Evolutionary conservation across 2,888 invertebrate species (phyloP).

Genomic region (Anarsia innoxiella): DNA sequence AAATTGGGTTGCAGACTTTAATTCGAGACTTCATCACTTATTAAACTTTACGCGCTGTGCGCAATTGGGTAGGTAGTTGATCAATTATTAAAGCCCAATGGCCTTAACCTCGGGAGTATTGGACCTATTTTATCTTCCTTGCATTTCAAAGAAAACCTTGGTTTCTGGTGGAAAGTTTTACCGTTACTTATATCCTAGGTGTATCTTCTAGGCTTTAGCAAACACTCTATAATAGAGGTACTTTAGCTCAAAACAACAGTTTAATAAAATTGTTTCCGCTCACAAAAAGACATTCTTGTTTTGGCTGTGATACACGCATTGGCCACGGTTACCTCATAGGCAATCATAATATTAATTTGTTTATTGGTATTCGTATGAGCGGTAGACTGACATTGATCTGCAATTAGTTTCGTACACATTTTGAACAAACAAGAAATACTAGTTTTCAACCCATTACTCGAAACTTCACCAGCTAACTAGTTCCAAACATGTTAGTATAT

Average conservation of each 20-base stretch:
- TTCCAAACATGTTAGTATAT: too few species aligned
- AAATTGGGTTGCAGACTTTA: slow-evolving; percentile 15
- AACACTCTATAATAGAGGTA: too few species aligned
- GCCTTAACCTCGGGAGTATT: slow-evolving; percentile 6
- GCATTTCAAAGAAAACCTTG: too few species aligned
- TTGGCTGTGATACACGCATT: not conserved
- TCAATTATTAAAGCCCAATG: slow-evolving; percentile 10
- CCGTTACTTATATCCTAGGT: too few species aligned
- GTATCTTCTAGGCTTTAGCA: too few species aligned
- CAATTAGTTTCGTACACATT: slow-evolving; percentile 13
- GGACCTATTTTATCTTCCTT: too few species aligned
- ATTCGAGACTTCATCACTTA: slow-evolving; percentile 14
- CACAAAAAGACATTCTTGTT: not conserved
- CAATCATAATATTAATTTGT: slow-evolving; percentile 1
- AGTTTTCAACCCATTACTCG: not conserved
- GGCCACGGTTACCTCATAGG: not conserved
- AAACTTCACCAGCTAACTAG: too few species aligned
- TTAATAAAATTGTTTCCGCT: not conserved
- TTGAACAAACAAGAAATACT: slow-evolving; percentile 5
- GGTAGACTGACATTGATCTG: slow-evolving; percentile 13
- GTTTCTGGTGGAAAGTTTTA: too few species aligned
- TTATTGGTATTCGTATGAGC: slow-evolving; percentile 1
- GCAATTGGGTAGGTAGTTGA: slow-evolving; percentile 10
- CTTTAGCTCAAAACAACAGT: too few species aligned
- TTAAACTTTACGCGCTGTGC: slow-evolving; percentile 12